Base-by-base conservation (phyloP, 2,888 invertebrate genomes). In the Pyrrhosoma nymphula region DNA sequence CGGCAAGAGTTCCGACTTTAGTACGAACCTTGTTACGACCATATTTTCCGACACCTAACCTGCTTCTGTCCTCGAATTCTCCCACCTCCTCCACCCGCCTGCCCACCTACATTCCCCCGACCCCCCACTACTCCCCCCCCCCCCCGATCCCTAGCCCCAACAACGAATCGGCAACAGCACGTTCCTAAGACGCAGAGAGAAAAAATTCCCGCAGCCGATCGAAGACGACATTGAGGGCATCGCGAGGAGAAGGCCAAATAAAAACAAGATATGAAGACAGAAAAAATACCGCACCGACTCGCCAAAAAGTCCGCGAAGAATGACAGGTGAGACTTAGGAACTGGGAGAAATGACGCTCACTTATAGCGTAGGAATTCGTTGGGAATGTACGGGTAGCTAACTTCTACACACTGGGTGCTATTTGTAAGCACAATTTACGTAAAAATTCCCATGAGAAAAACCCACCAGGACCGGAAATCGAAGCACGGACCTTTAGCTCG, bases 171-270 rank as follows among this genome's bases (percentile, higher is more conserved):
- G 30, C 82, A 82, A 60, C 82, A 35, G 82, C 82, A 35, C 35
- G 82, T 82, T 35, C 82, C 82, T 16, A 8, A 82, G 60, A 12
- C 60, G 35, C 82, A 2, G 82, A 82, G 82, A 23, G 69, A 69
- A 69, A 82, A 82, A 82, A 2, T 82, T 14, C 35, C 35, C 35
- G 82, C 82, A 82, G 82, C 30, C 82, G 82, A 82, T 82, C 35
- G 82, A 82, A 82, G 82, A 35, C 82, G 82, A 35, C 82, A 60
- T 20, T 35, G 82, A 82, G 35, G 82, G 82, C 82, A 82, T 82
- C 82, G 75, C 82, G 82, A 26, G 2, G 82, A 20, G 35, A 35
- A 35, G 35, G 30, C 10, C 8, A 18, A 30, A 82, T 82, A 35
- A 82, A 82, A 69, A 82, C 12, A 35, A 82, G 26, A 82, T 16